A percentile compares a stretch with the other conserved stretches of the same genome.
phyloP scores from a whole-genome alignment of 2,888 invertebrate genomes.

The Campopleginae sp. region DNA sequence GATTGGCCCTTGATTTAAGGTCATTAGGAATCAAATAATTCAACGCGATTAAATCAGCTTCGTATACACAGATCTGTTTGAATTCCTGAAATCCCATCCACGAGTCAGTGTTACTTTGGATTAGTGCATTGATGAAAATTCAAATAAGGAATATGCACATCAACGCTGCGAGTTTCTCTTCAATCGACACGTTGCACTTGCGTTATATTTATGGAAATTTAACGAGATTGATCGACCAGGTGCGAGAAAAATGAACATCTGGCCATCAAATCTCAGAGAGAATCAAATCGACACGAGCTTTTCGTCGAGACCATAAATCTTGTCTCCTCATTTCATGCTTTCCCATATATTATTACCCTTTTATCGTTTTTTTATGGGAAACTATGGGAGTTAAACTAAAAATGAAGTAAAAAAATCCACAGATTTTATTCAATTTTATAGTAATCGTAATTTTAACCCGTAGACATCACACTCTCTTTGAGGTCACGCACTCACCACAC shows the following conservation, averaged over 20 bases:
- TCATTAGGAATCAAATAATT: not conserved
- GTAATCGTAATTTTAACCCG: too few species aligned
- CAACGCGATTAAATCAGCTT: not conserved
- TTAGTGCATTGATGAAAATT: not conserved
- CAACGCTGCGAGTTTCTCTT: not conserved
- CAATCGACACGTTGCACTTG: not conserved
- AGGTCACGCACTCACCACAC: too few species aligned
- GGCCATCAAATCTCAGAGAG: constrained; percentile 60
- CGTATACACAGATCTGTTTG: not conserved
- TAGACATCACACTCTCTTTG: too few species aligned
- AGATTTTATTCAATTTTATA: not conserved
- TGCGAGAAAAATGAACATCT: constrained; percentile 40
- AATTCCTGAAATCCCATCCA: not conserved
- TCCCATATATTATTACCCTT: constrained; percentile 17
- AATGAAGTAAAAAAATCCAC: not conserved
- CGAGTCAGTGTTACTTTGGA: not conserved
- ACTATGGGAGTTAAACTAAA: not conserved
- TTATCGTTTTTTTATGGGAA: constrained; percentile 12
- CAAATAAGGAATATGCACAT: not conserved
- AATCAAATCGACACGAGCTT: constrained; percentile 30
- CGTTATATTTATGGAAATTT: constrained; percentile 2
- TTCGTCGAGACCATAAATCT: constrained; percentile 67
- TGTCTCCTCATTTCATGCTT: constrained; percentile 21
- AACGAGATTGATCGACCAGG: constrained; percentile 16
- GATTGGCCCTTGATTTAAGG: not conserved